Evolutionary conservation across 2,888 invertebrate species (phyloP).

Genomic region (Pimpla rufipes): DNA sequence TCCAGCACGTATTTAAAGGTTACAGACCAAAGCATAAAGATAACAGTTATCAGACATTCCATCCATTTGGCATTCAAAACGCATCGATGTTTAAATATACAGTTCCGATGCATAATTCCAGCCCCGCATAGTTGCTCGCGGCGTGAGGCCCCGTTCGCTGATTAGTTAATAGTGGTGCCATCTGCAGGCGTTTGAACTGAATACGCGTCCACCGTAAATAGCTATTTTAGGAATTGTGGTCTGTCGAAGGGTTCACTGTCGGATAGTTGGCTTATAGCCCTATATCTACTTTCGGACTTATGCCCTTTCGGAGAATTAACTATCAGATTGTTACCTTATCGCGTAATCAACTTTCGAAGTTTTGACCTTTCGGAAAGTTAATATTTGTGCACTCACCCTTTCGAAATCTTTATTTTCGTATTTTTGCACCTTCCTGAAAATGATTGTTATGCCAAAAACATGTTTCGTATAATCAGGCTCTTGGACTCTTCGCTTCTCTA

Average conservation of each 20-base stretch:
- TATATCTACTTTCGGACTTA: background rate
- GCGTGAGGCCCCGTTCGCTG: background rate
- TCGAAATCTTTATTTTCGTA: no score
- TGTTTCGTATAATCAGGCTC: background rate
- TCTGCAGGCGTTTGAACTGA: background rate
- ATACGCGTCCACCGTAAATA: background rate
- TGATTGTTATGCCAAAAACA: background rate
- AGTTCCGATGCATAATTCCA: no score
- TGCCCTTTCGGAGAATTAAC: background rate
- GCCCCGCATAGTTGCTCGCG: background rate
- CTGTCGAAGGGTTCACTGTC: background rate
- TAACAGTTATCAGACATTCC: no score
- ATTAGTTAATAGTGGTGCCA: slow-evolving; percentile 4
- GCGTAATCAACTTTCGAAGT: background rate
- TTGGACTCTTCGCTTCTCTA: background rate
- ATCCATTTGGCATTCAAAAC: no score
- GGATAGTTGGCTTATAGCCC: background rate
- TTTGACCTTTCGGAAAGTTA: no score
- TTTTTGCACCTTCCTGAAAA: background rate
- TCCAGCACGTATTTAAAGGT: no score
- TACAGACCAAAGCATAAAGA: no score
- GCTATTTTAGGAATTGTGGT: background rate
- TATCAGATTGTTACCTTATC: no score
- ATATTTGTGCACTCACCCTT: background rate
- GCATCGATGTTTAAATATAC: no score